phyloP scores from a whole-genome alignment of 2,797 vertebrate genomes.

The Crypturellus tataupa region DNA sequence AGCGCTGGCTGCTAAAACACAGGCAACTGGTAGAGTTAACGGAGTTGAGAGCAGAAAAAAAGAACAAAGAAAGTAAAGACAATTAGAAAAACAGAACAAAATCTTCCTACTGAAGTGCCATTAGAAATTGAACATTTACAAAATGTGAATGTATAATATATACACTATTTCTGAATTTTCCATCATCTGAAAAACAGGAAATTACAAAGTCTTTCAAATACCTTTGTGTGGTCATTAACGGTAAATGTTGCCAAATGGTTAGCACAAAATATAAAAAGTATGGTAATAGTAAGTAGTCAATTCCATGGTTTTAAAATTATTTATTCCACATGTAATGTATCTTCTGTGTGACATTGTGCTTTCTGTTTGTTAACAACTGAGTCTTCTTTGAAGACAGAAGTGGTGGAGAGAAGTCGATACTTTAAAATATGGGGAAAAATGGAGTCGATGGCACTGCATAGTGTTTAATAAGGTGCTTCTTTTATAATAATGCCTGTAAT shows the following conservation, averaged over 20 bases:
- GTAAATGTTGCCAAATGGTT: not conserved
- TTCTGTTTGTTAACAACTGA: not conserved
- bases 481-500: not conserved
- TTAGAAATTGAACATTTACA: not conserved
- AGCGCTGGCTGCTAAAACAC: not conserved
- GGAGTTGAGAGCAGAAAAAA: not conserved
- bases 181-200: not conserved
- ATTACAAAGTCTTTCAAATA: not conserved
- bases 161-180: not conserved
- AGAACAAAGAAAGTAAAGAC: not conserved
- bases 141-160: not conserved
- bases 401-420: not conserved
- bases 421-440: not conserved
- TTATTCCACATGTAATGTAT: not conserved
- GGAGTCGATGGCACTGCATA: not conserved
- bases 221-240: not conserved
- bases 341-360: not conserved
- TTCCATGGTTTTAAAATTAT: not conserved
- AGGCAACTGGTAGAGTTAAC: not conserved
- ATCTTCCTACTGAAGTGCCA: not conserved
- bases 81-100: not conserved
- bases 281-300: not conserved
- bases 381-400: not conserved
- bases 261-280: not conserved
- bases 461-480: not conserved